phyloP scores from a whole-genome alignment of 2,113 vertebrate species.

The Toxotes jaculatrix region DNA sequence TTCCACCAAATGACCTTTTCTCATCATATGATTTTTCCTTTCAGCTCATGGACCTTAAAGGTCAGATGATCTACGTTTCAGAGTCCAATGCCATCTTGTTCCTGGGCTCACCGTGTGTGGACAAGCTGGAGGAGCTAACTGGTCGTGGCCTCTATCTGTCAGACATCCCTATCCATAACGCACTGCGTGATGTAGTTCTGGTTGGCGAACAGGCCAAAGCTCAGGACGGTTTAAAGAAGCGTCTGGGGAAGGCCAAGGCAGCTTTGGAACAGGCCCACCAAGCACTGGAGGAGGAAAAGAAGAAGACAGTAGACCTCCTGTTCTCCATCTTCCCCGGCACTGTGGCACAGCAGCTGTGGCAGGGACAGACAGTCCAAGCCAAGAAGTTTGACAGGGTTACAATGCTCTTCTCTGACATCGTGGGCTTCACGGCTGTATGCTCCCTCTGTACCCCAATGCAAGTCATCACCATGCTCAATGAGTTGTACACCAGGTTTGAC shows the following conservation, averaged over 20 bases:
- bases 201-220: slow-evolving; percentile 97
- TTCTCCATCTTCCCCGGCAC: slow-evolving; percentile 96
- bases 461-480: slow-evolving; percentile 98
- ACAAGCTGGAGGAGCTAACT: slow-evolving; percentile 95
- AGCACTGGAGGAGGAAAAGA: slow-evolving; percentile 97
- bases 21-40: slow-evolving; percentile 50
- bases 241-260: slow-evolving; percentile 95
- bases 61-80: slow-evolving; percentile 98
- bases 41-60: slow-evolving; percentile 98
- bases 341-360: slow-evolving; percentile 97
- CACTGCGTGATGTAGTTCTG: slow-evolving; percentile 94
- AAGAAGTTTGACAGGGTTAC: slow-evolving; percentile 96
- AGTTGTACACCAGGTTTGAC: slow-evolving; percentile 96
- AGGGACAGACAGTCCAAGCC: slow-evolving; percentile 94
- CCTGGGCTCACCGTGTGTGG: slow-evolving; percentile 96
- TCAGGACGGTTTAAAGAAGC: slow-evolving; percentile 96
- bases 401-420: slow-evolving; percentile 98
- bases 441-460: slow-evolving; percentile 95
- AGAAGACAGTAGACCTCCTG: slow-evolving; percentile 95
- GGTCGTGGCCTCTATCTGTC: slow-evolving; percentile 96
- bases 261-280: slow-evolving; percentile 94
- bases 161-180: slow-evolving; percentile 98
- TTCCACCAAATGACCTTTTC: neutral
- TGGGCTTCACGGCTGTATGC: slow-evolving; percentile 98
- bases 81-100: slow-evolving; percentile 94